Conservation (phyloP, 2,113 vertebrate genomes). For the Cygnus atratus region DNA sequence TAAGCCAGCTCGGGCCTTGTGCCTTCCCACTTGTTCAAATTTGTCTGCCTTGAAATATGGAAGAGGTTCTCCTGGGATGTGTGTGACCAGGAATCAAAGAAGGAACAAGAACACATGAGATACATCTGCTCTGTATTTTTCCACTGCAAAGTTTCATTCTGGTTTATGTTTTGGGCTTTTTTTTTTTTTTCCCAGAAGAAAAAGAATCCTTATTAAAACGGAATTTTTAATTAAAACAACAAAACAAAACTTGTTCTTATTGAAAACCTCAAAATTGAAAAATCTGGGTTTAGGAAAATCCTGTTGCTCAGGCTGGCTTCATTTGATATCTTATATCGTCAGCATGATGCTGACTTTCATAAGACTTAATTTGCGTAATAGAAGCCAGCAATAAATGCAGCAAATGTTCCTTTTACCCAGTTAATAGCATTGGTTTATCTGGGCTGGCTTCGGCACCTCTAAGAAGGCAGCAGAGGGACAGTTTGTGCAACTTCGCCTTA, state of each 20-base stretch:
- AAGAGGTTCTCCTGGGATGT: neutral
- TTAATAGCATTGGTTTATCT: slow-evolving; percentile 23
- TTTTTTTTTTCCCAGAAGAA: neutral
- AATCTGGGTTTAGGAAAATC: slow-evolving; percentile 15
- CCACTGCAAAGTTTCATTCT: neutral
- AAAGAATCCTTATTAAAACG: neutral
- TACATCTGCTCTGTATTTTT: neutral
- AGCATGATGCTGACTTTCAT: slow-evolving; percentile 47
- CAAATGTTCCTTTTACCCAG: slow-evolving; percentile 23
- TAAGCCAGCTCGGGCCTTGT: neutral
- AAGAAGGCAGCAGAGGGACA: slow-evolving; percentile 34
- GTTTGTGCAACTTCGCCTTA: slow-evolving; percentile 3
- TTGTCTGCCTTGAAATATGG: neutral
- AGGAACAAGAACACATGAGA: neutral
- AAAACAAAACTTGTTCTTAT: slow-evolving; percentile 7
- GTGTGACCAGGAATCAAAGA: neutral
- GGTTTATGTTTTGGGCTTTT: neutral
- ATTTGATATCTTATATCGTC: slow-evolving; percentile 48
- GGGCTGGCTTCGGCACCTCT: slow-evolving; percentile 44
- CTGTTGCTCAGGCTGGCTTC: neutral
- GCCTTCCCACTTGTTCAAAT: neutral
- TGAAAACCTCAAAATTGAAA: slow-evolving; percentile 19
- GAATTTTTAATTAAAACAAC: slow-evolving; percentile 33
- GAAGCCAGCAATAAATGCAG: slow-evolving; percentile 47
- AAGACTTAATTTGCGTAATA: slow-evolving; percentile 48